A percentile compares a stretch with the other conserved stretches of the same genome.
phyloP scores from a whole-genome alignment of 2,888 invertebrate genomes.

The Hyalella azteca region DNA sequence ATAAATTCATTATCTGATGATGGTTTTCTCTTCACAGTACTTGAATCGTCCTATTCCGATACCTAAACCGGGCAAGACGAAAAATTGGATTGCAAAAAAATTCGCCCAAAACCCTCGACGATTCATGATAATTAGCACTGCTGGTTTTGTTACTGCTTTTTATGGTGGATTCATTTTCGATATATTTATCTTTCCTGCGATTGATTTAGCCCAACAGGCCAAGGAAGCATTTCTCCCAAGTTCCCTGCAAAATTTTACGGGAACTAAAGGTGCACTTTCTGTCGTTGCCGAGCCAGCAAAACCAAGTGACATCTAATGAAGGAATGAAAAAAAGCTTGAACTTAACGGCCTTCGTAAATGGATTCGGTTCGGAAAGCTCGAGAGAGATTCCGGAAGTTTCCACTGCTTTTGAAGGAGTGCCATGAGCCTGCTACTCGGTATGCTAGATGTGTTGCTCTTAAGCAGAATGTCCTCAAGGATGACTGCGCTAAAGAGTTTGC shows the following conservation, averaged over 20 bases:
- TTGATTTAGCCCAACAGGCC: background rate
- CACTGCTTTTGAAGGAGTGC: slow-evolving; percentile 75
- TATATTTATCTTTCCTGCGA: slow-evolving; percentile 9
- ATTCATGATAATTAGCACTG: background rate
- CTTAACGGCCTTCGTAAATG: slow-evolving; percentile 66
- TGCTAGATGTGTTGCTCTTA: slow-evolving; percentile 79
- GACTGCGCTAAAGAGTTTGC: slow-evolving; percentile 80
- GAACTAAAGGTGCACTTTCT: no score
- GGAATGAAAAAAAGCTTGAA: background rate
- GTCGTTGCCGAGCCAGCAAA: no score
- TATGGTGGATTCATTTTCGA: slow-evolving; percentile 19
- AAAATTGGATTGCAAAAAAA: background rate
- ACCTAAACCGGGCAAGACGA: background rate
- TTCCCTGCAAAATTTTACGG: background rate
- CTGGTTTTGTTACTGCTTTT: background rate
- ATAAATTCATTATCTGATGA: no score
- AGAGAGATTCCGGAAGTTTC: slow-evolving; percentile 76
- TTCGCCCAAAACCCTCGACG: background rate
- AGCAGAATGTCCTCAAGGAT: slow-evolving; percentile 74
- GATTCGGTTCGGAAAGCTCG: slow-evolving; percentile 80
- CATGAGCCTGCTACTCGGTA: slow-evolving; percentile 73
- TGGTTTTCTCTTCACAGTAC: background rate
- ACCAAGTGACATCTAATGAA: no score
- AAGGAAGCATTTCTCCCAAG: slow-evolving; percentile 10
- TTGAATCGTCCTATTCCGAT: background rate